phyloP scores from a whole-genome alignment of 1,140 invertebrate species.

The Tetramorium parvispinum region DNA sequence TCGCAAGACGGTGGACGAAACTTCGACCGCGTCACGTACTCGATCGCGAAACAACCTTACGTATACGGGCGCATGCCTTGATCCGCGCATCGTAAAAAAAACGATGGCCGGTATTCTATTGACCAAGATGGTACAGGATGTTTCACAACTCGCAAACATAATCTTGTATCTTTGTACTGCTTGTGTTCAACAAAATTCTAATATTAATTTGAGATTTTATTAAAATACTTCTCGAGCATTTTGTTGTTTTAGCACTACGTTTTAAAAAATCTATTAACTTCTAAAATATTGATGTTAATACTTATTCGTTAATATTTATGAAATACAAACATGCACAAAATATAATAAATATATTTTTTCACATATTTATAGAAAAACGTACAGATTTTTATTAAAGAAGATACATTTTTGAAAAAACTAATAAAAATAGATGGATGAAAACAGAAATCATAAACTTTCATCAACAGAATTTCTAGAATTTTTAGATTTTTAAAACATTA shows the following conservation, averaged over 20 bases:
- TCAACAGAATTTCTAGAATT: neutral
- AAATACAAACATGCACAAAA: neutral
- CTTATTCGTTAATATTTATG: neutral
- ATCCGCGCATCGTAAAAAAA: conserved; percentile 56
- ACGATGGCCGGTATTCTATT: conserved; percentile 48
- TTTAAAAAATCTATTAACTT: neutral
- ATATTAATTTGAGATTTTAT: neutral
- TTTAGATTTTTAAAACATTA: neutral
- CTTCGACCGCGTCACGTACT: conserved; percentile 77
- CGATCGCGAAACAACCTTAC: conserved; percentile 71
- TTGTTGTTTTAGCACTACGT: neutral
- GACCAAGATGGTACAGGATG: conserved; percentile 43
- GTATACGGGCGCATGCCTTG: conserved; percentile 63
- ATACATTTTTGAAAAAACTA: neutral
- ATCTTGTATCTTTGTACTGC: neutral
- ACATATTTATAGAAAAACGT: neutral
- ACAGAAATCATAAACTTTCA: too few species aligned
- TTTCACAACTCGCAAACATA: neutral
- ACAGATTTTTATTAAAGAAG: neutral
- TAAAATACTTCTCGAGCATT: neutral
- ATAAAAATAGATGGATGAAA: neutral
- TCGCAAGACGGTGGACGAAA: conserved; percentile 64
- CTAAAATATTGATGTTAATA: neutral
- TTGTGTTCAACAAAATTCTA: neutral
- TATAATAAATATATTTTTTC: conserved; percentile 4